A percentile compares a stretch with the other conserved stretches of the same genome.
Evolutionary conservation across 1,140 invertebrate genomes (phyloP).

Genomic region (Caenorhabditis brenneri): DNA sequence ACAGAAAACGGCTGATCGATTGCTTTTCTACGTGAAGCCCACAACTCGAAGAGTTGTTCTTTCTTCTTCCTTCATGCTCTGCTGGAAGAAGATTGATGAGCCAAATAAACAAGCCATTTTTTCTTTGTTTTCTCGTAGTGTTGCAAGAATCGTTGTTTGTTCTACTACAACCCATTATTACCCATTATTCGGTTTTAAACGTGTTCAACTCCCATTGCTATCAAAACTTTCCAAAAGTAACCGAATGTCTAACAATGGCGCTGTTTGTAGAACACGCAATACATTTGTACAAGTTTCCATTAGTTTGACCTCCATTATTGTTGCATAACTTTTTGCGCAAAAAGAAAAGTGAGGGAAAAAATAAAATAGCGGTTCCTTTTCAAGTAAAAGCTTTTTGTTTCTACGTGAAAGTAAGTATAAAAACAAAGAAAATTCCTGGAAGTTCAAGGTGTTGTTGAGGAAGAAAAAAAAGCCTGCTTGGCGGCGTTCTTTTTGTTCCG

Average conservation of each 20-base stretch:
- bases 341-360: no score
- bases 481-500: constrained; percentile 16
- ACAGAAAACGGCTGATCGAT: constrained; percentile 24
- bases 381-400: neutral
- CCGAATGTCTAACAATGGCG: neutral
- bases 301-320: constrained; percentile 8
- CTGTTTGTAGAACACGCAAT: constrained; percentile 13
- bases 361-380: neutral
- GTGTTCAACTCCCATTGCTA: neutral
- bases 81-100: constrained; percentile 36
- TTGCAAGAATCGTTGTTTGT: neutral
- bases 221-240: constrained; percentile 20
- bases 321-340: neutral
- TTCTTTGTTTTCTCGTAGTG: neutral
- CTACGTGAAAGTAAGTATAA: neutral
- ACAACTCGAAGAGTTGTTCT: neutral
- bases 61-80: neutral
- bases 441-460: neutral
- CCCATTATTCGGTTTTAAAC: neutral
- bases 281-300: neutral
- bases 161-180: neutral
- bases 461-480: neutral
- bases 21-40: neutral
- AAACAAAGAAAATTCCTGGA: neutral
- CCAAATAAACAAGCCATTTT: neutral